These are phyloP conservation scores for Hirtodrosophila confusa DNA, from an alignment of 2,888 invertebrate species.

Conservation along the genomic window DNA sequence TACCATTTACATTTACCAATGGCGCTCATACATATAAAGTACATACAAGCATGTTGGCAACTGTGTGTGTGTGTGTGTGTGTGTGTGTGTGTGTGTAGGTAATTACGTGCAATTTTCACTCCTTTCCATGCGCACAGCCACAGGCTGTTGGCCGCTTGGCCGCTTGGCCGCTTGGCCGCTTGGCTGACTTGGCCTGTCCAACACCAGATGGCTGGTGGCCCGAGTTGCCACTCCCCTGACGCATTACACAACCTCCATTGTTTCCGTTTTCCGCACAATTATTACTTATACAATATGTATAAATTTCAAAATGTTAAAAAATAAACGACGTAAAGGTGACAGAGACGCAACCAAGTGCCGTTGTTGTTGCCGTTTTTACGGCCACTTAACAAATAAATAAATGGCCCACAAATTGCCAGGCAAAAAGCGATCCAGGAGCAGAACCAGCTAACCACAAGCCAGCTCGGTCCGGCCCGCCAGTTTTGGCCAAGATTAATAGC, in stretches of 20 bases:
- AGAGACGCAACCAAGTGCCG: slow-evolving; percentile 40
- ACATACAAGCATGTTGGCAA: neutral
- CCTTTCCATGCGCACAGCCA: slow-evolving; percentile 67
- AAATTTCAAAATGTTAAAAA: slow-evolving; percentile 59
- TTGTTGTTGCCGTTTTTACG: slow-evolving; percentile 72
- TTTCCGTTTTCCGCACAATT: slow-evolving; percentile 81
- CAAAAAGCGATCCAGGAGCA: slow-evolving; percentile 51
- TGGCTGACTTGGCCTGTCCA: slow-evolving; percentile 44
- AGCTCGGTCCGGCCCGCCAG: slow-evolving; percentile 34
- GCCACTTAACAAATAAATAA: slow-evolving; percentile 81
- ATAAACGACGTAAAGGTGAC: slow-evolving; percentile 42
- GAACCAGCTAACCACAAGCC: slow-evolving; percentile 63
- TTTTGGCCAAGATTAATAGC: slow-evolving; percentile 75
- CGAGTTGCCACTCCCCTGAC: slow-evolving; percentile 55
- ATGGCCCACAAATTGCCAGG: slow-evolving; percentile 71
- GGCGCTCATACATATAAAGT: slow-evolving; percentile 41
- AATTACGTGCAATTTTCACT: slow-evolving; percentile 79
- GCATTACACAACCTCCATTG: slow-evolving; percentile 81
- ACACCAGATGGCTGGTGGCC: slow-evolving; percentile 63
- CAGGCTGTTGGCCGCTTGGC: slow-evolving; percentile 50
- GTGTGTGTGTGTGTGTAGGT: slow-evolving; percentile 42
- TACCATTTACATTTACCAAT: slow-evolving; percentile 59
- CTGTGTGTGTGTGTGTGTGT: slow-evolving; percentile 9
- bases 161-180: slow-evolving; percentile 17
- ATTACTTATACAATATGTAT: slow-evolving; percentile 80